phyloP scores from a whole-genome alignment of 2,113 vertebrate genomes.

The Cyprinodon variegatus region DNA sequence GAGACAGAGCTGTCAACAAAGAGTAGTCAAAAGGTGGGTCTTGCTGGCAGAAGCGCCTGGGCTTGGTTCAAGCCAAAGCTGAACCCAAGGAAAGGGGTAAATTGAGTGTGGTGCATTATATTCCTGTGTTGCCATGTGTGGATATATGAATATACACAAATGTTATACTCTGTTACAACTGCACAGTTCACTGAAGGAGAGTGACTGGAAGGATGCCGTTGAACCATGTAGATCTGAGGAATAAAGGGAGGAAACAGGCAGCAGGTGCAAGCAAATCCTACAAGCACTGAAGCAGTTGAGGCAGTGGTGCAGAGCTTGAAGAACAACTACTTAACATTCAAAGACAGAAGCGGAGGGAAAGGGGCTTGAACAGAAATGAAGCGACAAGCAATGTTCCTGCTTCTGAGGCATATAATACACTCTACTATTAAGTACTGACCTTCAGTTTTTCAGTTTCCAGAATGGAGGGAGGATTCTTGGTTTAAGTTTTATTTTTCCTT shows the following conservation, averaged over 20 bases:
- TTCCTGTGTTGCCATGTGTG: conserved; percentile 15
- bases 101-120: conserved; percentile 4
- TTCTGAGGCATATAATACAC: conserved; percentile 65
- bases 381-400: conserved; percentile 68
- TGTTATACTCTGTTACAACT: conserved; percentile 19
- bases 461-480: conserved; percentile 8
- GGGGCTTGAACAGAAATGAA: conserved; percentile 73
- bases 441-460: conserved; percentile 38
- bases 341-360: conserved; percentile 71
- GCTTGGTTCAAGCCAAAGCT: conserved; percentile 13
- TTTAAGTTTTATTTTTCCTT: conserved; percentile 16
- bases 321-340: conserved; percentile 79
- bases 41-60: conserved; percentile 25
- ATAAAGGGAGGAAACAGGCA: conserved; percentile 49
- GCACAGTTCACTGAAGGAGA: conserved; percentile 52
- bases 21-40: conserved; percentile 37
- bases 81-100: conserved; percentile 24
- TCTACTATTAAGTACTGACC: conserved; percentile 44
- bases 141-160: conserved; percentile 47
- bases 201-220: conserved; percentile 42
- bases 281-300: conserved; percentile 71
- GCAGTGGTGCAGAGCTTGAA: conserved; percentile 61
- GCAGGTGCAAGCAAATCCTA: conserved; percentile 65
- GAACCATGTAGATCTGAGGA: conserved; percentile 47
- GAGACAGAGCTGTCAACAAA: conserved; percentile 51